phyloP scores from a whole-genome alignment of 2,888 invertebrate genomes.

The Eilema griseolum region DNA sequence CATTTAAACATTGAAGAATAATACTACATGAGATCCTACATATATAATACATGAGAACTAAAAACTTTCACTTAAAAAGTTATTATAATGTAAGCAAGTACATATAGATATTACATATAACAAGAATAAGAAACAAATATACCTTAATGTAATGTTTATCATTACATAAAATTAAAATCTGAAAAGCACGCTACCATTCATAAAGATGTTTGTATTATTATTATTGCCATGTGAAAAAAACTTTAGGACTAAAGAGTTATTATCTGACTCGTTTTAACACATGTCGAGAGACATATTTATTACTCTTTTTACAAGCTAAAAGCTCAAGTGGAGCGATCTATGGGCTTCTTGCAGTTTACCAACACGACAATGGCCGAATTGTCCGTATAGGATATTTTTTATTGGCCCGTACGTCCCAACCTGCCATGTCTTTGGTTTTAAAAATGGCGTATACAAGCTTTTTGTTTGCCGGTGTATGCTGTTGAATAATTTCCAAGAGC shows the following conservation, averaged over 20 bases:
- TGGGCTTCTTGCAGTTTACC: conserved; percentile 86
- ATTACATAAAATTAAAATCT: neutral
- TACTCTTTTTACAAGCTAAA: conserved; percentile 83
- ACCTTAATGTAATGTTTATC: too few relatives aligned
- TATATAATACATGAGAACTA: too few relatives aligned
- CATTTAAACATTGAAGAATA: too few relatives aligned
- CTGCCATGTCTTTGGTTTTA: conserved; percentile 88
- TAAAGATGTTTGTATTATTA: neutral
- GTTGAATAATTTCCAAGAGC: conserved; percentile 82
- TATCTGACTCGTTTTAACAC: conserved; percentile 83
- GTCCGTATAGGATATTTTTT: conserved; percentile 85
- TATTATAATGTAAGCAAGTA: neutral
- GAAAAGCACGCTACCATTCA: conserved; percentile 1
- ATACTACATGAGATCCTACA: too few relatives aligned
- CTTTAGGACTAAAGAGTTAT: conserved; percentile 64
- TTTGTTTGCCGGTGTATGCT: conserved; percentile 88
- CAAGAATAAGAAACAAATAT: neutral
- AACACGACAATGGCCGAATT: conserved; percentile 87
- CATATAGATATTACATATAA: neutral
- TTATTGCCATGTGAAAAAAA: conserved; percentile 70
- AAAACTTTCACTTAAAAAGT: too few relatives aligned
- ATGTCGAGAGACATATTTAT: conserved; percentile 83
- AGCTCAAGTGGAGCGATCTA: conserved; percentile 85
- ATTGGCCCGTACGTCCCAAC: conserved; percentile 84
- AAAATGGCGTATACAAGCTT: conserved; percentile 89